A percentile compares a stretch with the other conserved stretches of the same genome.
Conservation (phyloP, 2,113 vertebrate genomes). For the Nothobranchius kuhntae region DNA sequence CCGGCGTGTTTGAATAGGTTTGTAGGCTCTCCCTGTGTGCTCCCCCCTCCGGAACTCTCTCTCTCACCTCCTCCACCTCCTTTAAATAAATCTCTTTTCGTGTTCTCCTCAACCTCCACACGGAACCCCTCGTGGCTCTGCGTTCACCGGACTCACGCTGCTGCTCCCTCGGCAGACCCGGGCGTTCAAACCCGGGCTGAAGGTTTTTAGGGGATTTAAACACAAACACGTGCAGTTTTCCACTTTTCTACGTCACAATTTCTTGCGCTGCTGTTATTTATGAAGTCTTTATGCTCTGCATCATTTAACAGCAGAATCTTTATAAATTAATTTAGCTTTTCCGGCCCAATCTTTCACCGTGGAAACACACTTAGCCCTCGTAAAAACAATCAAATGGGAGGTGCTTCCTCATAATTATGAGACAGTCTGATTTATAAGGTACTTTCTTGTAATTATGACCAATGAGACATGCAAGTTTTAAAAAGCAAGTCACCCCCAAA, state of each 20-base stretch:
- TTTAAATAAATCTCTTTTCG: too few relatives aligned
- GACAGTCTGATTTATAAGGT: too few relatives aligned
- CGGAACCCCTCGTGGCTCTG: constrained; percentile 54
- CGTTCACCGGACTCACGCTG: constrained; percentile 57
- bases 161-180: constrained; percentile 48
- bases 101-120: constrained; percentile 29
- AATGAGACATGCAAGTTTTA: too few relatives aligned
- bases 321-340: not conserved
- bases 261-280: not conserved
- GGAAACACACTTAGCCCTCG: too few relatives aligned
- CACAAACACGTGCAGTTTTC: not conserved
- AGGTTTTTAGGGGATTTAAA: constrained; percentile 44
- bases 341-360: too few relatives aligned
- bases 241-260: not conserved
- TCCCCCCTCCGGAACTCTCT: constrained; percentile 39
- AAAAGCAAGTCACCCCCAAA: too few relatives aligned
- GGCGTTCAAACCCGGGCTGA: constrained; percentile 52
- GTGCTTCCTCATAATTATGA: too few relatives aligned
- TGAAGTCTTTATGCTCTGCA: too few relatives aligned
- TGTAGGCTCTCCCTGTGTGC: constrained; percentile 33
- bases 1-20: constrained; percentile 31
- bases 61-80: not conserved
- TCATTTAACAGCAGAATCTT: not conserved
- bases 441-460: too few relatives aligned
- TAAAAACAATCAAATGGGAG: too few relatives aligned